Conservation (phyloP, 2,888 invertebrate genomes). For the Lithophane semibrunnea region DNA sequence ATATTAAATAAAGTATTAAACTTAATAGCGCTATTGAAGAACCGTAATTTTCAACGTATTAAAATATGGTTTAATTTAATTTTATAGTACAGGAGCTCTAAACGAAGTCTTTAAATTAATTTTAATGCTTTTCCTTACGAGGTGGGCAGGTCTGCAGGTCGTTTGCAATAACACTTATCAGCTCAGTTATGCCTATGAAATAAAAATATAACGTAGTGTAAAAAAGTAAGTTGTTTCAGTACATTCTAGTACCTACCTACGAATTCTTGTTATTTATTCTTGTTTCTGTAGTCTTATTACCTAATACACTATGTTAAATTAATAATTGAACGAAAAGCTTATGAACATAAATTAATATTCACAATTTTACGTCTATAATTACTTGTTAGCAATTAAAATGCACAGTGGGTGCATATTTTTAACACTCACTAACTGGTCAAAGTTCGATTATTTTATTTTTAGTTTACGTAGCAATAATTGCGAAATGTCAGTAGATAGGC, state of each 20-base stretch:
- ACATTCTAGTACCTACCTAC: constrained; percentile 9
- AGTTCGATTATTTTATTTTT: constrained; percentile 40
- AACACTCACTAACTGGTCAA: constrained; percentile 40
- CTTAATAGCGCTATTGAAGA: neutral
- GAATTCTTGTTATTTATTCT: constrained; percentile 20
- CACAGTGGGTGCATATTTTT: constrained; percentile 33
- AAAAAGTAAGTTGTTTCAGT: constrained; percentile 4
- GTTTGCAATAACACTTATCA: neutral
- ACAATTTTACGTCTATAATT: constrained; percentile 18
- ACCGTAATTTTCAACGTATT: neutral
- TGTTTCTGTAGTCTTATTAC: constrained; percentile 26
- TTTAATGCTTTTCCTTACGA: neutral
- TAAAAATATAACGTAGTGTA: constrained; percentile 4
- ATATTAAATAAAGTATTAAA: neutral
- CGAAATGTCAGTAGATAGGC: constrained; percentile 9
- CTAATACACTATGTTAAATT: neutral
- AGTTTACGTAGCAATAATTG: constrained; percentile 16
- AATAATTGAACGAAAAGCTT: constrained; percentile 1
- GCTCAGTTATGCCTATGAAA: neutral
- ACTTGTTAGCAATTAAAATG: constrained; percentile 23
- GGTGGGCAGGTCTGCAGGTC: neutral
- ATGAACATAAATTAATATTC: constrained; percentile 16
- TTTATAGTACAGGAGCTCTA: neutral
- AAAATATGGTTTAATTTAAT: constrained; percentile 1
- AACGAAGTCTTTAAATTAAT: neutral